phyloP scores from a whole-genome alignment of 2,888 invertebrate genomes.

The Drosophila leonis region DNA sequence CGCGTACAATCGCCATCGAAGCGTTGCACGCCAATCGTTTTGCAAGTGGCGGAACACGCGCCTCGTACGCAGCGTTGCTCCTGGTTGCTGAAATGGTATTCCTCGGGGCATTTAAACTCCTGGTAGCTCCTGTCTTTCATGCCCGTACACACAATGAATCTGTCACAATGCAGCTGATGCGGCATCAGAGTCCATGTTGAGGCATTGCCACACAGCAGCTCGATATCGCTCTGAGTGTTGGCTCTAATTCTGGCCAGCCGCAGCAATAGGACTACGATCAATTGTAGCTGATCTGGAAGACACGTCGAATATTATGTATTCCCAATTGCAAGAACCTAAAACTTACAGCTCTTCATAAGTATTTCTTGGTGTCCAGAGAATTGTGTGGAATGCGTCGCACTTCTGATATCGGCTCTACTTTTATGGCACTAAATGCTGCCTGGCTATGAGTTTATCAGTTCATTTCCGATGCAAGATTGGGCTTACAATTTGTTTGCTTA shows the following conservation, averaged over 20 bases:
- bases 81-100: constrained; percentile 12
- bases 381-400: constrained; percentile 7
- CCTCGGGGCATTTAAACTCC: constrained; percentile 6
- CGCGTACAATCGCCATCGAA: constrained; percentile 20
- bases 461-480: constrained; percentile 30
- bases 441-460: constrained; percentile 39
- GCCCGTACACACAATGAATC: constrained; percentile 66
- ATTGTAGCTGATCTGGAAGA: constrained; percentile 13
- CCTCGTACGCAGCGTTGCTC: constrained; percentile 13
- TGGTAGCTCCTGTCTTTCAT: constrained; percentile 20
- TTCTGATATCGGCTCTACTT: constrained; percentile 19
- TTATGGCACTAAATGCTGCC: constrained; percentile 16
- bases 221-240: background rate
- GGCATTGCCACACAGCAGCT: constrained; percentile 9
- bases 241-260: background rate
- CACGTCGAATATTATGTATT: background rate
- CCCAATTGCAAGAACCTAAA: no score
- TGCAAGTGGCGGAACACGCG: constrained; percentile 9
- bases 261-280: constrained; percentile 7
- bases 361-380: constrained; percentile 17
- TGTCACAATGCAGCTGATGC: constrained; percentile 54
- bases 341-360: constrained; percentile 34
- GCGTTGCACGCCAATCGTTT: constrained; percentile 13
- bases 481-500: constrained; percentile 42
- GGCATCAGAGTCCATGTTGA: constrained; percentile 45